Evolutionary conservation across 2,113 vertebrate species (phyloP).

Genomic region (Labrus mixtus): DNA sequence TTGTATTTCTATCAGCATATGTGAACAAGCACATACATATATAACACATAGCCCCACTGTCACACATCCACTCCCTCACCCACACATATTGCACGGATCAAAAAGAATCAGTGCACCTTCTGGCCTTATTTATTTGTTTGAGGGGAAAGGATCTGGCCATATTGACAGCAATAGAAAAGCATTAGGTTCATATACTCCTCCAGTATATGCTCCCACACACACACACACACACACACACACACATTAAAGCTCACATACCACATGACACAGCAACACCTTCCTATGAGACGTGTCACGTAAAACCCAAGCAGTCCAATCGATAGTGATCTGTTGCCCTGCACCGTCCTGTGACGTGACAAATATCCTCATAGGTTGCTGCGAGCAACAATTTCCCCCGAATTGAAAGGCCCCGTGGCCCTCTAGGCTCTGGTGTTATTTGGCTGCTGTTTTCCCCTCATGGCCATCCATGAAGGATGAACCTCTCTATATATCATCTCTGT

Average conservation of each 20-base stretch:
- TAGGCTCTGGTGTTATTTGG: conserved; percentile 74
- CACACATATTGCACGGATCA: background rate
- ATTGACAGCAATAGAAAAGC: conserved; percentile 67
- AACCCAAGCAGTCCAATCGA: conserved; percentile 48
- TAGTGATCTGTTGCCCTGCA: conserved; percentile 68
- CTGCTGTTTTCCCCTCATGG: conserved; percentile 71
- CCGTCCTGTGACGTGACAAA: conserved; percentile 70
- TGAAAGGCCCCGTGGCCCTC: conserved; percentile 73
- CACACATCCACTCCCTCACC: background rate
- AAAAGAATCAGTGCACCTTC: background rate
- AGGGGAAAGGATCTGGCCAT: conserved; percentile 49
- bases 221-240: background rate
- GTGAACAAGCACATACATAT: background rate
- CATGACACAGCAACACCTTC: conserved; percentile 32
- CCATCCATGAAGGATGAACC: conserved; percentile 75
- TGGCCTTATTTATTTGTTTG: background rate
- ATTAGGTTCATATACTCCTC: conserved; percentile 21
- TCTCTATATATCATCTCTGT: conserved; percentile 78
- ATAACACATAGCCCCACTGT: background rate
- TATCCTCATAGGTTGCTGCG: conserved; percentile 53
- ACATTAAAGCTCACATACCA: conserved; percentile 23
- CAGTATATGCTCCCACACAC: background rate
- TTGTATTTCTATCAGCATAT: conserved; percentile 10
- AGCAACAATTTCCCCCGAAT: conserved; percentile 78
- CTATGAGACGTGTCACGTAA: conserved; percentile 40